These are phyloP conservation scores for Tragopan temminckii DNA, from an alignment of 2,797 vertebrate genomes.

Conservation along the genomic window DNA sequence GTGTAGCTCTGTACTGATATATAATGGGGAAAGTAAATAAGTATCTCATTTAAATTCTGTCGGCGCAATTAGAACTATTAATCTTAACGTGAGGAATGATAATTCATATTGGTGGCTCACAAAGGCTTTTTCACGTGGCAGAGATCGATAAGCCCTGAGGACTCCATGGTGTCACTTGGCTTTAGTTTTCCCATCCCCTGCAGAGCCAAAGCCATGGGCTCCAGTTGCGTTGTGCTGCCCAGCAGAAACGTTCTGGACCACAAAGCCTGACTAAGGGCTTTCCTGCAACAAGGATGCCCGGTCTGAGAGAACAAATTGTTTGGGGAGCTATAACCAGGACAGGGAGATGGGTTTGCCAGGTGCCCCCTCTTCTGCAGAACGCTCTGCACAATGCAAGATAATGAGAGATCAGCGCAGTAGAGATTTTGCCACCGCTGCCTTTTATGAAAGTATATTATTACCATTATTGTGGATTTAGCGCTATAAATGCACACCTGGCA, in stretches of 20 bases:
- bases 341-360: neutral
- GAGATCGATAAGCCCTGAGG: neutral
- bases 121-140: conserved; percentile 51
- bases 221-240: accelerated
- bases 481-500: conserved; percentile 43
- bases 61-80: conserved; percentile 72
- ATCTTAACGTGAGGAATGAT: conserved; percentile 50
- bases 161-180: neutral
- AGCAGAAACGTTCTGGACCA: neutral
- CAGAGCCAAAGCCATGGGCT: accelerated
- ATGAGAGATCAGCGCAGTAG: conserved; percentile 23
- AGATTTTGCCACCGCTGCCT: conserved; percentile 37
- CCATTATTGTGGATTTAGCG: conserved; percentile 55
- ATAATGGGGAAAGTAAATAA: conserved; percentile 67
- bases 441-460: conserved; percentile 53
- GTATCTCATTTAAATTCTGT: conserved; percentile 71
- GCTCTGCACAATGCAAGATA: conserved; percentile 13
- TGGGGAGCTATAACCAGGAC: neutral
- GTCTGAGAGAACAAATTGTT: neutral
- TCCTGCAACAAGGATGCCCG: neutral
- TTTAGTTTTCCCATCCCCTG: neutral
- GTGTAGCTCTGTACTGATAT: conserved; percentile 11
- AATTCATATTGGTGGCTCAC: neutral
- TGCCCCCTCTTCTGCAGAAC: conserved; percentile 1
- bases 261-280: neutral